Evolutionary conservation across 2,797 vertebrate genomes (phyloP).

Genomic region (Channallabes apus): DNA sequence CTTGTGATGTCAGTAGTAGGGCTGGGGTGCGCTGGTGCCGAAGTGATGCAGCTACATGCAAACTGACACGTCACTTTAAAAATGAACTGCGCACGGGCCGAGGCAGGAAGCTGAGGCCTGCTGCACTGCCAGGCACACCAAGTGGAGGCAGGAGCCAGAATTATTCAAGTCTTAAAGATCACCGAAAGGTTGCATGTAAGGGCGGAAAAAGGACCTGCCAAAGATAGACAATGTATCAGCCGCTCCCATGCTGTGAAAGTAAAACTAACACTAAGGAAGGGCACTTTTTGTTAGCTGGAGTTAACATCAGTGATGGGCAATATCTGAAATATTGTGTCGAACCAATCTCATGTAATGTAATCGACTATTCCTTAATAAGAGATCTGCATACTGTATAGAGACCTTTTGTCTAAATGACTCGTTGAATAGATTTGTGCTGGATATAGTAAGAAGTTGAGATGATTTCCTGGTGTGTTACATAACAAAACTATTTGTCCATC

Average conservation of each 20-base stretch:
- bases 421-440: not conserved
- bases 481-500: not conserved
- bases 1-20: constrained; percentile 49
- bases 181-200: constrained; percentile 32
- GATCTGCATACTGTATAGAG: not conserved
- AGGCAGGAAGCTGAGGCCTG: constrained; percentile 37
- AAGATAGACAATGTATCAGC: constrained; percentile 37
- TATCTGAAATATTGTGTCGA: not conserved
- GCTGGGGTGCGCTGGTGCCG: constrained; percentile 27
- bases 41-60: constrained; percentile 29
- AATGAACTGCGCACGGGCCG: constrained; percentile 36
- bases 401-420: not conserved
- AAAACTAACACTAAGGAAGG: not conserved
- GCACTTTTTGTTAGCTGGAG: not conserved
- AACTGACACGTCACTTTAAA: constrained; percentile 34
- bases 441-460: not conserved
- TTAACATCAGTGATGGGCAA: not conserved
- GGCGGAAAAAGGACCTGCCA: constrained; percentile 40
- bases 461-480: not conserved
- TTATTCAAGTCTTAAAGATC: constrained; percentile 34
- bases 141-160: constrained; percentile 26
- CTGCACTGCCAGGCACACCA: constrained; percentile 7
- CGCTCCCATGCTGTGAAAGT: constrained; percentile 30
- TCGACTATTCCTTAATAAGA: not conserved
- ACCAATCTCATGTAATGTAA: not conserved